Evolutionary conservation across 1,140 invertebrate genomes (phyloP).

Genomic region (Danaus melanippus): DNA sequence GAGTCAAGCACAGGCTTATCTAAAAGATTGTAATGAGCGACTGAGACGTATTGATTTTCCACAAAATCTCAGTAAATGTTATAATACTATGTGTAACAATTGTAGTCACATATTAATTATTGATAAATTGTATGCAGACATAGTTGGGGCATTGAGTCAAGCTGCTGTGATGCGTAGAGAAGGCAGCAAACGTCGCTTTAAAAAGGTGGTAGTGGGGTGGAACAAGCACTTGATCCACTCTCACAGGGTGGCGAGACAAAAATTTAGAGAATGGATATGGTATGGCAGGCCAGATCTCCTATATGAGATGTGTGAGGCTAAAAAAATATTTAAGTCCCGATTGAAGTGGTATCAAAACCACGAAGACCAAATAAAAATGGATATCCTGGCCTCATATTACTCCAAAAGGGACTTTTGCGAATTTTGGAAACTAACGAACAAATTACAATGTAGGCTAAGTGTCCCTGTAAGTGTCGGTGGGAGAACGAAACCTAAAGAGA

Average conservation of each 20-base stretch:
- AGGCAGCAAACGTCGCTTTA: too few species aligned
- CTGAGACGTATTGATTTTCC: too few species aligned
- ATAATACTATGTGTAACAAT: too few species aligned
- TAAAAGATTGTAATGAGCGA: too few species aligned
- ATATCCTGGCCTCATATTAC: slow-evolving; percentile 7
- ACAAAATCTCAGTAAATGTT: too few species aligned
- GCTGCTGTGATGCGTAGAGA: too few species aligned
- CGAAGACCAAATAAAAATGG: too few species aligned
- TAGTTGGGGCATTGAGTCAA: too few species aligned
- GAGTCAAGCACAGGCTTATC: too few species aligned
- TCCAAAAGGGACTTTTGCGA: slow-evolving; percentile 11
- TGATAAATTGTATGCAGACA: too few species aligned
- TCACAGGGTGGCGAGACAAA: slow-evolving; percentile 5
- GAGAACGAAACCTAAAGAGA: slow-evolving; percentile 5
- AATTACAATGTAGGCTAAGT: slow-evolving; percentile 7
- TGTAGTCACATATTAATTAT: too few species aligned
- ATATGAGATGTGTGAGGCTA: slow-evolving; percentile 6
- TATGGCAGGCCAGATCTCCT: not conserved
- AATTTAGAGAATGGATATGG: slow-evolving; percentile 3
- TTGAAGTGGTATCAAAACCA: too few species aligned
- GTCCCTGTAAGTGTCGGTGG: slow-evolving; percentile 14
- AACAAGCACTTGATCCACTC: slow-evolving; percentile 1
- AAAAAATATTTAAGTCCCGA: slow-evolving; percentile 5
- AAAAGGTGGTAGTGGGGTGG: not conserved
- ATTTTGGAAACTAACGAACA: slow-evolving; percentile 20